Evolutionary conservation across 2,113 vertebrate species (phyloP).

Genomic region (Solea senegalensis): DNA sequence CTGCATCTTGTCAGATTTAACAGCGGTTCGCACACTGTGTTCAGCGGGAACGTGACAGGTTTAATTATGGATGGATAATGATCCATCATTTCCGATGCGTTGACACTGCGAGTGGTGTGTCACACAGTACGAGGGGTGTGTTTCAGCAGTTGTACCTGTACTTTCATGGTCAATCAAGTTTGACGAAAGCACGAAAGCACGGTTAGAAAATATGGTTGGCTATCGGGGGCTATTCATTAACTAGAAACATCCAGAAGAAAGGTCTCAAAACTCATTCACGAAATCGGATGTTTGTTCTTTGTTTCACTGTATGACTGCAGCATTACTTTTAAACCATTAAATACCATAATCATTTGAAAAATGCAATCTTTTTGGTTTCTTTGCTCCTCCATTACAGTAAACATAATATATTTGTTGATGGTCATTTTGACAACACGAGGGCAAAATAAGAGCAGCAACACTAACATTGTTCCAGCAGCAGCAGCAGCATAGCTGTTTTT

Average conservation of each 20-base stretch:
- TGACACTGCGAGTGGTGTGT: slow-evolving; percentile 11
- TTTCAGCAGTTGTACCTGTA: slow-evolving; percentile 1
- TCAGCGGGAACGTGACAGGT: slow-evolving; percentile 56
- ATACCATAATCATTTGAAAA: too few relatives aligned
- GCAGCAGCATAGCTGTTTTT: neutral
- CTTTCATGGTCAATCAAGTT: neutral
- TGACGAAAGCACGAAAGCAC: neutral
- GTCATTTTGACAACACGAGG: neutral
- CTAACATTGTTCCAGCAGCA: neutral
- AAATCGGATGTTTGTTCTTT: too few relatives aligned
- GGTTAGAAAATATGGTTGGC: neutral
- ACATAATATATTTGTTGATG: too few relatives aligned
- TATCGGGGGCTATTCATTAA: too few relatives aligned
- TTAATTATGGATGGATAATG: slow-evolving; percentile 57
- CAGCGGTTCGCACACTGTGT: slow-evolving; percentile 25
- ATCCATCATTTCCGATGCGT: slow-evolving; percentile 33
- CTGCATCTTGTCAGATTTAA: slow-evolving; percentile 39
- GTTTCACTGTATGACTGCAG: too few relatives aligned
- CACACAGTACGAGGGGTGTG: slow-evolving; percentile 4
- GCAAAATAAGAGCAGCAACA: neutral
- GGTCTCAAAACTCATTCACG: too few relatives aligned
- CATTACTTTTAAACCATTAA: too few relatives aligned
- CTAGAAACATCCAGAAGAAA: too few relatives aligned
- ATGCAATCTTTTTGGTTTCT: too few relatives aligned
- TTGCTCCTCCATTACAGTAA: too few relatives aligned